Evolutionary conservation across 2,797 vertebrate genomes (phyloP), one percentile per base, ranked within the genome.

Genomic region (Liasis olivaceus): DNA sequence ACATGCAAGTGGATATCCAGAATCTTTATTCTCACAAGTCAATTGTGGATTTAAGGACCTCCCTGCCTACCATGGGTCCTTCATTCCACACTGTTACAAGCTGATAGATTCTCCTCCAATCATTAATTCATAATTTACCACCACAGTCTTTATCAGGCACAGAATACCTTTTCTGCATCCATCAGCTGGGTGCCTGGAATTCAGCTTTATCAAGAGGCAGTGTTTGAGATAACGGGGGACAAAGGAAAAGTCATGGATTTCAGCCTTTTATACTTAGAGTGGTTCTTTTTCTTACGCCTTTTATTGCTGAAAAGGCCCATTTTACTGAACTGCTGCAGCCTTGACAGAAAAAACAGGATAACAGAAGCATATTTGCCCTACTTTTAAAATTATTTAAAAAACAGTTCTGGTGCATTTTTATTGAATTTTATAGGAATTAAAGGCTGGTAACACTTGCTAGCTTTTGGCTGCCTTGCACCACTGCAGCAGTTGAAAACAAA

Each of bases 401-500:
- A 88, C 77, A 63, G 13, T 92, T 92, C 59, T 24, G 28, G 28
- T 62, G 13, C 90, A 62, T 87, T 28, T 87, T 81, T 87, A 90
- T 24, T 77, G 56, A 31, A 42, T 36, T 31, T 63, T 91, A 31
- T 24, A 88, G 62, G 64, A 51, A 2, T 77, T 87, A 4, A 14
- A 95, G 5, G 12, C 7, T 91, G 91, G 36, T 92, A 88, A 11
- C 94, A 93, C 92, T 93, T 28, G 31, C 93, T 95, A 64, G 88
- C 54, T 59, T 94, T 93, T 63, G 92, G 96, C 81, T 93, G 36
- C 92, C 92, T 95, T 91, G 87, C 91, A 94, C 94, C 54, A 51
- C 0, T 88, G 26, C 54, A 91, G 93, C 95, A 87, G 9, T 62
- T 96, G 97, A 96, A 97, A 97, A 96, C 95, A 96, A 97, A 96